Evolutionary conservation across 2,113 vertebrate species (phyloP).

Genomic region (Dasyurus viverrinus): DNA sequence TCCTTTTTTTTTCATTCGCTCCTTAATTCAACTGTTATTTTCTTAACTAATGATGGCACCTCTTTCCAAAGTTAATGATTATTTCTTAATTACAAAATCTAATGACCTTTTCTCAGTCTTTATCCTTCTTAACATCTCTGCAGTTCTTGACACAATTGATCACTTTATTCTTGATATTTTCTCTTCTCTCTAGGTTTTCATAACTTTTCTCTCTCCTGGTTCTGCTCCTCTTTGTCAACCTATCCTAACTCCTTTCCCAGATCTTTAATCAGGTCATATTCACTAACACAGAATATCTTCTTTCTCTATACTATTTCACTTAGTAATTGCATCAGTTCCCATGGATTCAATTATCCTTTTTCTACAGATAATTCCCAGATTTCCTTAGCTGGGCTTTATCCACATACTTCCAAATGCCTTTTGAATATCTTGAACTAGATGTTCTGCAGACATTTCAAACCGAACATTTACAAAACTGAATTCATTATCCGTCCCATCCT

Average conservation of each 20-base stretch:
- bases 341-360: neutral
- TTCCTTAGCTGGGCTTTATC: neutral
- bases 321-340: neutral
- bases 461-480: neutral
- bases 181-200: neutral
- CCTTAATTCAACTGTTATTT: neutral
- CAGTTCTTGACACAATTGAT: neutral
- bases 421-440: neutral
- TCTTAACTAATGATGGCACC: neutral
- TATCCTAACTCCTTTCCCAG: neutral
- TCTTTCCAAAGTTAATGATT: neutral
- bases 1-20: neutral
- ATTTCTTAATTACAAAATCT: neutral
- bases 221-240: neutral
- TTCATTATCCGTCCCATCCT: neutral
- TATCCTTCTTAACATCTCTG: neutral
- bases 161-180: neutral
- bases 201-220: neutral
- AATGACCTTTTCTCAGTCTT: neutral
- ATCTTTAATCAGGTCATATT: neutral
- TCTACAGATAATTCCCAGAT: neutral
- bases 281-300: neutral
- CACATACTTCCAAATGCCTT: neutral
- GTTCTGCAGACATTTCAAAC: neutral
- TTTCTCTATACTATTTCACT: neutral